phyloP scores from a whole-genome alignment of 1,140 invertebrate genomes.

The Homarus americanus region DNA sequence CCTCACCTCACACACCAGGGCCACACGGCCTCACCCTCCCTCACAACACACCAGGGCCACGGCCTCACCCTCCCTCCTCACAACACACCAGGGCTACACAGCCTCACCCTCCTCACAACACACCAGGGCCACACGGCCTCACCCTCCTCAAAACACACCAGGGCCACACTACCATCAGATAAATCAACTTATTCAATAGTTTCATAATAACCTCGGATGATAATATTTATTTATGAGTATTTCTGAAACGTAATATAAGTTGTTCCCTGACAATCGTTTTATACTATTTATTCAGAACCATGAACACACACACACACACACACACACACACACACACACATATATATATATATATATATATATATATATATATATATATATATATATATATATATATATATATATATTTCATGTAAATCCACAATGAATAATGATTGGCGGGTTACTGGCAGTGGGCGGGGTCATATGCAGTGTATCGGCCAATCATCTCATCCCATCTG shows the following conservation, averaged over 20 bases:
- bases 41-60: background rate
- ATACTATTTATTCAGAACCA: background rate
- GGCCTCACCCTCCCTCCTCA: too few species aligned
- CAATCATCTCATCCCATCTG: background rate
- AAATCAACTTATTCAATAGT: background rate
- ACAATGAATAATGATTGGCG: background rate
- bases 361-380: too few species aligned
- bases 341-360: too few species aligned
- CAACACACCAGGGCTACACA: too few species aligned
- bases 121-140: too few species aligned
- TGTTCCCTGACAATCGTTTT: background rate
- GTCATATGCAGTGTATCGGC: background rate
- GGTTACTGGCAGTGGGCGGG: background rate
- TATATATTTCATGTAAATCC: background rate
- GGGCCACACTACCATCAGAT: background rate
- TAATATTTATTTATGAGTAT: background rate
- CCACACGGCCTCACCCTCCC: background rate
- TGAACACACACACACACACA: background rate
- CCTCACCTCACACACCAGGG: background rate
- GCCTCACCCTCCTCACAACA: too few species aligned
- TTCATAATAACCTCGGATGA: background rate
- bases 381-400: too few species aligned
- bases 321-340: too few species aligned
- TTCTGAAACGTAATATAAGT: background rate
- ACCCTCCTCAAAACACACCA: too few species aligned